Conservation (phyloP, 2,797 vertebrate genomes). For the Ataeniobius toweri region DNA sequence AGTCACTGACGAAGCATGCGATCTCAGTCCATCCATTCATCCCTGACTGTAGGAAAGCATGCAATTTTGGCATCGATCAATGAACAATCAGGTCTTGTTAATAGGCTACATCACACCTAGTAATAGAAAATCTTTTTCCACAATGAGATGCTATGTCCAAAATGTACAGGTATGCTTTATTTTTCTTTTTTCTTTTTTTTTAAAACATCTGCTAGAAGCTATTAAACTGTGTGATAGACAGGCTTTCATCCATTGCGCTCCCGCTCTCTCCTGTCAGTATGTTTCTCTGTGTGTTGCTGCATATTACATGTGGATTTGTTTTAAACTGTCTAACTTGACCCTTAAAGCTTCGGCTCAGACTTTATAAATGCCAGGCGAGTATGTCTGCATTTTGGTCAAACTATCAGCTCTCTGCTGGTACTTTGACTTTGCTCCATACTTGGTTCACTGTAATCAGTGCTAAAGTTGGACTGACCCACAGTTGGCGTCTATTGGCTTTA, state of each 20-base stretch:
- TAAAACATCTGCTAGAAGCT: background rate
- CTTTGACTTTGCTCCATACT: background rate
- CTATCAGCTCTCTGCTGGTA: constrained; percentile 19
- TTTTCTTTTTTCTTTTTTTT: constrained; percentile 4
- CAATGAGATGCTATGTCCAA: background rate
- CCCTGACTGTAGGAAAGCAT: no score
- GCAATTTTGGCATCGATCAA: background rate
- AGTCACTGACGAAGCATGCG: background rate
- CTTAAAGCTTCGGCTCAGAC: constrained; percentile 9
- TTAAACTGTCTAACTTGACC: constrained; percentile 19
- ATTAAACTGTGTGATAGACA: background rate
- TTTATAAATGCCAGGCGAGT: constrained; percentile 20
- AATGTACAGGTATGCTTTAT: background rate
- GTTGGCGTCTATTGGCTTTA: background rate
- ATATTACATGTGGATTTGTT: constrained; percentile 15
- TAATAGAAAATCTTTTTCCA: background rate
- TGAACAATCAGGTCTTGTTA: constrained; percentile 2
- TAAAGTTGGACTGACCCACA: background rate
- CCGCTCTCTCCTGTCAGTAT: background rate
- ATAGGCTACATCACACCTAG: background rate
- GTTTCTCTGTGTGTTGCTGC: background rate
- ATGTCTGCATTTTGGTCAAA: constrained; percentile 16
- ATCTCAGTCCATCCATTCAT: constrained; percentile 2
- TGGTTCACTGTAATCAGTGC: constrained; percentile 10
- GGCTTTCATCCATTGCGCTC: background rate